These are phyloP conservation scores for Hyposoter didymator DNA, from an alignment of 2,888 invertebrate species.

Conservation along the genomic window DNA sequence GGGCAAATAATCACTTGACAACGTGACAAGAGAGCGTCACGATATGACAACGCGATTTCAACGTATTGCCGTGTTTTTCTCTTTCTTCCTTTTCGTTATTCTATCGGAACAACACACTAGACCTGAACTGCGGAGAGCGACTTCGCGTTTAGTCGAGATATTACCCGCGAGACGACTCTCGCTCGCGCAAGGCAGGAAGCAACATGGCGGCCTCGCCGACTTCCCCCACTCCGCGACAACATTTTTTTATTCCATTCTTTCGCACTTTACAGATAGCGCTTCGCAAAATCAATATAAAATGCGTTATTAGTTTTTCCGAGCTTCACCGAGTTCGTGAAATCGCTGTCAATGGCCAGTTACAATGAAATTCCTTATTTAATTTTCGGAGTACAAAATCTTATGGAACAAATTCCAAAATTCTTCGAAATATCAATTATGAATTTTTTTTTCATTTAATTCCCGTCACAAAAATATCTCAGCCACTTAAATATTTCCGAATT, in stretches of 20 bases:
- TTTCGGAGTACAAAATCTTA: background rate
- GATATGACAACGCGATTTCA: slow-evolving; percentile 49
- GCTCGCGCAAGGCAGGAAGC: slow-evolving; percentile 59
- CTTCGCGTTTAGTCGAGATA: slow-evolving; percentile 41
- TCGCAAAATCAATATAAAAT: background rate
- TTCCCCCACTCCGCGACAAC: slow-evolving; percentile 1
- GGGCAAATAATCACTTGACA: slow-evolving; percentile 32
- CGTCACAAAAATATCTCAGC: background rate
- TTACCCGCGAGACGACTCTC: slow-evolving; percentile 36
- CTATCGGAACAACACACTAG: slow-evolving; percentile 12
- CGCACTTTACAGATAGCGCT: background rate
- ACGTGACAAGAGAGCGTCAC: slow-evolving; percentile 59
- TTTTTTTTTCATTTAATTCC: background rate
- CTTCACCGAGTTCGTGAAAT: background rate
- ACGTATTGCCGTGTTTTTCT: slow-evolving; percentile 55
- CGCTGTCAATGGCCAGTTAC: background rate
- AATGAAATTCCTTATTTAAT: background rate
- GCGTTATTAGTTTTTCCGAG: background rate
- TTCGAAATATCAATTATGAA: background rate
- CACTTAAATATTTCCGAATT: background rate
- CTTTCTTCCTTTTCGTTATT: slow-evolving; percentile 8
- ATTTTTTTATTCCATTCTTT: slow-evolving; percentile 48
- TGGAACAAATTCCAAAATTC: background rate
- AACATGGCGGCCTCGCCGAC: slow-evolving; percentile 63
- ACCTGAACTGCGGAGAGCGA: slow-evolving; percentile 42